Base-by-base conservation (phyloP, 2,888 invertebrate species). In the Invenusta paracnida region DNA sequence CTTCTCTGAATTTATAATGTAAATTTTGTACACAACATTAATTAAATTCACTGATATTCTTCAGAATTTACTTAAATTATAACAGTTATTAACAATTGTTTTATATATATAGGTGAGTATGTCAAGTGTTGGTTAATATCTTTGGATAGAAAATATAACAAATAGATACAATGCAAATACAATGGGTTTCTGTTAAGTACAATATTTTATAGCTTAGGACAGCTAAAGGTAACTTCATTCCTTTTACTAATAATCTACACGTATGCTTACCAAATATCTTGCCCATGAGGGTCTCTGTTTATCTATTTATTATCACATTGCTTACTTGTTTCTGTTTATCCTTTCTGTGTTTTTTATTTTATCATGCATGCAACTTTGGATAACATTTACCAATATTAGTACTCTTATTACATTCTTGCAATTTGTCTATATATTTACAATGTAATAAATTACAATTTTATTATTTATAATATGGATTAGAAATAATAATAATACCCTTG, bases 401-500 rank as follows among this genome's bases (percentile, higher is more conserved):
- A 48, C 48, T 73, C 27, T 73, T 73, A 73, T 73, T 73, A 73
- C 73, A 73, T 73, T 73, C 73, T 23, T 73, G 73, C 73, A 73
- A 73, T 73, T 73, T 73, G 73, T 73, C 73, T 48, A 48, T 73
- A 48, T 48, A 73, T 73, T 73, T 73, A 73, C 27, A 73, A 73
- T 73, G 73, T 28, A 73, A 48, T n/a, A 48, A 73, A 73, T 5
- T 73, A 23, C 73, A n/a, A n/a, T 73, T 73, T 73, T 73, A 23
- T 73, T 73, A n/a, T 23, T 73, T 73, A 23, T 13, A 5, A 73
- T 73, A 73, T 5, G 17, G 17, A 5, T 73, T 73, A 13, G 5
- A 23, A 73, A 73, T 73, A 73, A 73, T 73, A 73, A 73, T 73
- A 73, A 73, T 73, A 73, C 73, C 73, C 0, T 30, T 86, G 30